Evolutionary conservation across 92 coral and sea anemone species (phyloP), one percentile per base, ranked within the genome.

Genomic region (Blastomussa wellsi): DNA sequence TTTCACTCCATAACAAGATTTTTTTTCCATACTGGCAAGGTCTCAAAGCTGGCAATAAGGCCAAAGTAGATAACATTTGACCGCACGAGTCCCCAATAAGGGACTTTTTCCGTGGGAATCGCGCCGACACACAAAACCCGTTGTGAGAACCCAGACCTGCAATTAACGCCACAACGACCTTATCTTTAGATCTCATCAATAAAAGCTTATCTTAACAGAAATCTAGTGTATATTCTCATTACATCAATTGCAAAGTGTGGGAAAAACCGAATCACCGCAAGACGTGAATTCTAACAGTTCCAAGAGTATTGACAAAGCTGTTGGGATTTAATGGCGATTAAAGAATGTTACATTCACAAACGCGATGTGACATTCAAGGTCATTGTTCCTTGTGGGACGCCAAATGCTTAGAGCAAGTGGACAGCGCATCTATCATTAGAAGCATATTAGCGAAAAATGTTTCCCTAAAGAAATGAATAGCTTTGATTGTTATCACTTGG

Each of bases 161-260:
- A 87, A 81, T 81, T 82, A 87, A 28, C 90, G 49, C 86, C 62
- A 57, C 39, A 70, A 28, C 69, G 75, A 28, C 68, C 79, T 65
- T 81, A 87, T 87, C 90, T 87, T 87, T 87, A 82, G 19, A 87
- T 81, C 90, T 72, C 78, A 82, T 87, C 90, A 81, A 83, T 83
- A 74, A 83, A 74, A 49, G 44, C 60, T 83, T 72, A 74, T 83
- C 87, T 57, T 60, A 62, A 73, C 60, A 64, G n/a, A 83, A 60
- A 57, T 83, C 80, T 75, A 83, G 80, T 83, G 87, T 83, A 75
- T 73, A 83, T 75, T 83, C 87, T 75, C 80, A 74, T 82, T 82
- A 82, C 78, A 71, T 72, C 53, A 71, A 71, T 59, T 74, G 87
- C 48, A 71, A 57, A 82, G 71, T 82, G 79, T 72, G 80, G 80